Percentiles rank a stretch among this genome's conserved stretches.
Conservation (phyloP, 2,113 vertebrate species). For the Pelodiscus sinensis region DNA sequence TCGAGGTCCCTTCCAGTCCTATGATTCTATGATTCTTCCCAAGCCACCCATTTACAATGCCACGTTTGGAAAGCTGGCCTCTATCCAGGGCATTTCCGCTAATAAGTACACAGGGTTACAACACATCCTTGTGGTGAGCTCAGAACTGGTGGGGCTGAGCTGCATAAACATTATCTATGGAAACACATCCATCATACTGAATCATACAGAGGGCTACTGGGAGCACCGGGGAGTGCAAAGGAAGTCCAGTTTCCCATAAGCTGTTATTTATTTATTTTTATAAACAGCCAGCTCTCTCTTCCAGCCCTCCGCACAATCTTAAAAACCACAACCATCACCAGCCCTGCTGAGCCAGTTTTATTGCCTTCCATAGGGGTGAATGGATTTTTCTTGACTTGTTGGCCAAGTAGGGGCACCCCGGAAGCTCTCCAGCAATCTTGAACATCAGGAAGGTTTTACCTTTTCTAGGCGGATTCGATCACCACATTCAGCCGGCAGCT, state of each 20-base stretch:
- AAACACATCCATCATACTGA: not conserved
- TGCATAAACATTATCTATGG: not conserved
- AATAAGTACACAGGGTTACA: not conserved
- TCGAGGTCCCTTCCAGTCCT: too few species aligned
- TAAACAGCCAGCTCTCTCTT: not conserved
- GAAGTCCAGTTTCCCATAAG: not conserved
- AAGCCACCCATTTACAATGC: not conserved
- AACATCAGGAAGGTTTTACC: constrained; percentile 65
- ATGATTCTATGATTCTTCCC: too few species aligned
- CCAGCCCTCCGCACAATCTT: not conserved
- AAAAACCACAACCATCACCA: not conserved
- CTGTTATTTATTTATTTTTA: not conserved
- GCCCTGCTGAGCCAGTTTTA: not conserved
- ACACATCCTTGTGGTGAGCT: not conserved
- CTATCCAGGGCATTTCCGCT: not conserved
- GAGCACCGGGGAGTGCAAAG: not conserved
- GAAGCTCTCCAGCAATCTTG: not conserved
- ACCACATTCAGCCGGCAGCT: constrained; percentile 82
- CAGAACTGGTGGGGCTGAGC: not conserved
- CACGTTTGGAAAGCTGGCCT: not conserved
- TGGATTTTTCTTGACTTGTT: not conserved
- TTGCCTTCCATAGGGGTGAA: not conserved
- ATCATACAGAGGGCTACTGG: not conserved
- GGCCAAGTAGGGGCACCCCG: not conserved
- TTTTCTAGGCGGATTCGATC: constrained; percentile 88